Evolutionary conservation across 2,113 vertebrate genomes (phyloP), one percentile per base, ranked within the genome.

Genomic region (Petroica traversi): DNA sequence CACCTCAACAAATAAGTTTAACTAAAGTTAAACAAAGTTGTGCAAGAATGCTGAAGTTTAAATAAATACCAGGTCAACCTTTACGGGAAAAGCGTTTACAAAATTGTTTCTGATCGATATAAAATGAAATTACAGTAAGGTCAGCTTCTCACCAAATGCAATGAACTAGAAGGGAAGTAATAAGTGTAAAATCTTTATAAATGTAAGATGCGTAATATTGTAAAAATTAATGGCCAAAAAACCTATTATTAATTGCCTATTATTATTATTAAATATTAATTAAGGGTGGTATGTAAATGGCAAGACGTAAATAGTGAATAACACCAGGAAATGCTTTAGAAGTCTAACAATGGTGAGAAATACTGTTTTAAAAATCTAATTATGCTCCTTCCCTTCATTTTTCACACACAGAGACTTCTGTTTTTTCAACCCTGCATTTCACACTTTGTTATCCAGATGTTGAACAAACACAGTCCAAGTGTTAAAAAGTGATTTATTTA

Each of bases 21-120:
- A 17, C 55, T 59, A 95, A 93, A 55, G 72, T 92, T 85, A 93
- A 95, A 91, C 48, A 9, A 71, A 71, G 62, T 96, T 97, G 84
- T 59, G 90, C 83, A 97, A 97, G 72, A 69, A 54, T 80, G 59
- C 38, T 64, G 41, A 68, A 88, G 77, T 76, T 95, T 74, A 97
- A 98, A 78, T 88, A 97, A 97, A 96, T 41, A 92, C 3, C 2
- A 4, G 10, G 55, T 5, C 92, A 93, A 45, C 34, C 33, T 77
- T 97, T 96, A 95, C 86, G 10, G 97, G 89, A 94, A 96, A 63
- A 43, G 5, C 22, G 0, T 78, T 92, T 67, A 58, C 82, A 74
- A 67, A 92, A 88, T 28, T 41, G 12, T 55, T 55, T 68, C 64
- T 83, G 88, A 64, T 91, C 82, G 11, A 86, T 57, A 76, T 0